These are phyloP conservation scores for Lagria hirta DNA, from an alignment of 2,888 invertebrate species.

Conservation along the genomic window DNA sequence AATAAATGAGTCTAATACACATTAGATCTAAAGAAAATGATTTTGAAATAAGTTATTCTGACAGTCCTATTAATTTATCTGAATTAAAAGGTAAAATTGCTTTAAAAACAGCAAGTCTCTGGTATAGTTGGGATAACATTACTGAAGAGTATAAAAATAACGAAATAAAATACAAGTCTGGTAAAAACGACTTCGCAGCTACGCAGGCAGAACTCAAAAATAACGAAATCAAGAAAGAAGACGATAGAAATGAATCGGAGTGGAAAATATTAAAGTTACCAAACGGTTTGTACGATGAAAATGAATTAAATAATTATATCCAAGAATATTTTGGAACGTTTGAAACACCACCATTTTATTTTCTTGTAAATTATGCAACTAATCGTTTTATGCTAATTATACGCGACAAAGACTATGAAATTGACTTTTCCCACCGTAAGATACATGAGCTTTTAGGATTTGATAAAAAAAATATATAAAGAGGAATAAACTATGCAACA, in stretches of 20 bases:
- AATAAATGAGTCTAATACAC: conserved; percentile 12
- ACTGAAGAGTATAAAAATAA: conserved; percentile 9
- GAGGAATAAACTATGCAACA: conserved; percentile 8
- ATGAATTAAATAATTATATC: conserved; percentile 3
- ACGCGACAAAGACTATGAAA: conserved; percentile 6
- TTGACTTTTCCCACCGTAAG: conserved; percentile 6
- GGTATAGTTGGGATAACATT: conserved; percentile 8
- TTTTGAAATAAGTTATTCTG: conserved; percentile 15
- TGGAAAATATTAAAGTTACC: conserved; percentile 14
- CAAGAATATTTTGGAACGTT: conserved; percentile 1
- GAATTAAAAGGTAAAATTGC: conserved; percentile 15
- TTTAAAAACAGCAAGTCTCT: conserved; percentile 11
- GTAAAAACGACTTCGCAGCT: conserved; percentile 1
- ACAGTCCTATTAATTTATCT: conserved; percentile 11
- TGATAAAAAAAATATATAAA: conserved; percentile 10
- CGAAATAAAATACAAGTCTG: conserved; percentile 5
- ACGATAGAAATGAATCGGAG: conserved; percentile 3
- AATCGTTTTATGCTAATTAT: conserved; percentile 7
- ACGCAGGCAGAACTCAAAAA: neutral
- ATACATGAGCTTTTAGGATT: conserved; percentile 11
- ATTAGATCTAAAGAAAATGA: conserved; percentile 14
- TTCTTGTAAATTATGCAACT: conserved; percentile 3
- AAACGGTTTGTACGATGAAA: conserved; percentile 7
- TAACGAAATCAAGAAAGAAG: conserved; percentile 9
- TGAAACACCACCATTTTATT: conserved; percentile 1